These are phyloP conservation scores for Lepeophtheirus nordmannii DNA, from an alignment of 2,888 invertebrate species.

Conservation along the genomic window DNA sequence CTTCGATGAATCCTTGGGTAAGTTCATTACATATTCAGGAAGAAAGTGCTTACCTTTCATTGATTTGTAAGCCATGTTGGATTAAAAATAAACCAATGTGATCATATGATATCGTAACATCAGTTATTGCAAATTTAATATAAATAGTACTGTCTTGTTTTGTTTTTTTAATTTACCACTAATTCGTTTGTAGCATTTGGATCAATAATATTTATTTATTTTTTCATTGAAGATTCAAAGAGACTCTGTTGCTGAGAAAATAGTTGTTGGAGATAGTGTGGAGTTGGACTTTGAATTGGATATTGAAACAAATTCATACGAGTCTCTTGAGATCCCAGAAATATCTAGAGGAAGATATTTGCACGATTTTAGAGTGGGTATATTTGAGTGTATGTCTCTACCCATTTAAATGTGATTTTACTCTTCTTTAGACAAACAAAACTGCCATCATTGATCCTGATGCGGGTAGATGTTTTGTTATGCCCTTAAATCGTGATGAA, in stretches of 20 bases:
- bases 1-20: slow-evolving; percentile 1
- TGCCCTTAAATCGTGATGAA: slow-evolving; percentile 3
- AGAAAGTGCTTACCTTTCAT: no score
- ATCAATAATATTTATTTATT: background rate
- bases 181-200: no score
- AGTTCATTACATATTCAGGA: background rate
- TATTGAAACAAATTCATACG: slow-evolving; percentile 9
- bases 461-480: slow-evolving; percentile 5
- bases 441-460: slow-evolving; percentile 6
- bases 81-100: no score
- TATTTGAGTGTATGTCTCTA: background rate
- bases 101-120: no score
- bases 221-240: background rate
- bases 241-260: background rate
- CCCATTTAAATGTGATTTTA: background rate
- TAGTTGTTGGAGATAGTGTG: background rate
- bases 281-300: slow-evolving; percentile 4
- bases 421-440: slow-evolving; percentile 11
- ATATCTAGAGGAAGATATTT: slow-evolving; percentile 11
- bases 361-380: slow-evolving; percentile 11
- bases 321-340: slow-evolving; percentile 1
- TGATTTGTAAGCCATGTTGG: no score
- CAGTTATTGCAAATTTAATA: no score
- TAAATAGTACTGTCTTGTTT: no score
- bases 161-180: no score